Conservation (phyloP, 2,113 vertebrate species). For the Leptosomus discolor region DNA sequence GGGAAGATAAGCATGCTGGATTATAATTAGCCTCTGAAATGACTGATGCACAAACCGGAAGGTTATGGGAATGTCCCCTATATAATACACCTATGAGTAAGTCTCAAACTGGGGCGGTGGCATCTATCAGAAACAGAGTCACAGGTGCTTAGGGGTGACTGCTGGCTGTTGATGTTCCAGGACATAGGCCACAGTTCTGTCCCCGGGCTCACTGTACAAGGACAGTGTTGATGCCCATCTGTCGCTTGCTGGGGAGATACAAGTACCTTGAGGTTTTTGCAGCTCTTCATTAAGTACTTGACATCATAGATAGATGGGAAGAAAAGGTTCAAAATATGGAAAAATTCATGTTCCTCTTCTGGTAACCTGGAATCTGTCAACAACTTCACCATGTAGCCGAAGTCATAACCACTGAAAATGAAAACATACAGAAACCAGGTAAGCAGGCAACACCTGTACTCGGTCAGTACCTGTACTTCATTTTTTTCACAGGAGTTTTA, state of each 20-base stretch:
- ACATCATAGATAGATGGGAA: slow-evolving; percentile 98
- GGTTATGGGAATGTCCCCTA: not conserved
- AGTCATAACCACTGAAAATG: slow-evolving; percentile 90
- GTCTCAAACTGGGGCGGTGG: not conserved
- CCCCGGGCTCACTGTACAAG: not conserved
- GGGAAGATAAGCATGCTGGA: not conserved
- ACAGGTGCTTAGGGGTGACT: not conserved
- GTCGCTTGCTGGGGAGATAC: not conserved
- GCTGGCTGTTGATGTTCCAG: not conserved
- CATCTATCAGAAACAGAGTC: not conserved
- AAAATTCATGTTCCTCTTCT: slow-evolving; percentile 97
- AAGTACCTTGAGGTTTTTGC: slow-evolving; percentile 96
- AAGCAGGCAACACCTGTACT: not conserved
- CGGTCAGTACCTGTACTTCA: rapidly evolving
- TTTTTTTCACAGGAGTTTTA: not conserved
- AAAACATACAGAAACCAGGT: not conserved
- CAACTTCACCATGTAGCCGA: slow-evolving; percentile 97
- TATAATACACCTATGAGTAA: not conserved
- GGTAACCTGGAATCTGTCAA: slow-evolving; percentile 93
- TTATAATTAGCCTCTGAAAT: not conserved
- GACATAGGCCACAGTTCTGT: not conserved
- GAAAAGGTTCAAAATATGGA: slow-evolving; percentile 96
- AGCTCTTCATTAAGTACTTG: slow-evolving; percentile 99
- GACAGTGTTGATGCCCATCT: not conserved
- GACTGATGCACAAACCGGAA: not conserved